These are phyloP conservation scores for Mesembrinibis cayennensis DNA, from an alignment of 2,113 vertebrate genomes.

Conservation along the genomic window DNA sequence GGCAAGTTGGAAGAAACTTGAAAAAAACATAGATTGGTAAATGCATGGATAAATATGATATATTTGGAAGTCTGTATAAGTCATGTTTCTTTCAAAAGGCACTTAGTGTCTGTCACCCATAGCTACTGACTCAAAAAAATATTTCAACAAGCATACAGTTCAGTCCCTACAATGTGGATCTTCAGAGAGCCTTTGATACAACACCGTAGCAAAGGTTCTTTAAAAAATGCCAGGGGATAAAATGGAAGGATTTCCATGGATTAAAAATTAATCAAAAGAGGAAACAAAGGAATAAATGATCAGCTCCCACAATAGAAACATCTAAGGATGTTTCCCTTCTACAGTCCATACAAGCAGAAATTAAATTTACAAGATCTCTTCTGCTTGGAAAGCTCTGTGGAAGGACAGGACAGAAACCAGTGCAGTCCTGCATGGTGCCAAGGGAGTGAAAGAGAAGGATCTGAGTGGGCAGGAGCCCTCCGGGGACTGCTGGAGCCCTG, in stretches of 20 bases:
- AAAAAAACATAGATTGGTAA: background rate
- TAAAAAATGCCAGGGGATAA: background rate
- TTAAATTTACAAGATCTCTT: background rate
- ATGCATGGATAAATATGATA: background rate
- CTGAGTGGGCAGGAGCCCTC: background rate
- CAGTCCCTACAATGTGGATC: background rate
- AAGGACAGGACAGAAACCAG: fast-evolving
- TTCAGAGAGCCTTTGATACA: background rate
- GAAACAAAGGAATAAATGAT: background rate
- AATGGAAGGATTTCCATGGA: background rate
- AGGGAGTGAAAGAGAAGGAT: background rate
- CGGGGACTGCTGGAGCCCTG: fast-evolving
- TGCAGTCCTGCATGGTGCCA: background rate
- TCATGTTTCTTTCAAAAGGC: background rate
- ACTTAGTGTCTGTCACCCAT: background rate
- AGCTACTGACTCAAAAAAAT: background rate
- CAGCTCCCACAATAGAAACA: background rate
- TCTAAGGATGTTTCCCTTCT: background rate
- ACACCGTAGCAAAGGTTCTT: fast-evolving
- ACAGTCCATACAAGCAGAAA: background rate
- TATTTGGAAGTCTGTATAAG: background rate
- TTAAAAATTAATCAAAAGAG: background rate
- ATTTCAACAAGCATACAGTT: background rate
- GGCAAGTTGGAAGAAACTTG: background rate
- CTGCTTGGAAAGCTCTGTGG: background rate